A percentile compares a stretch with the other conserved stretches of the same genome.
phyloP scores from a whole-genome alignment of 2,113 vertebrate species.

The Actinemys pallida region DNA sequence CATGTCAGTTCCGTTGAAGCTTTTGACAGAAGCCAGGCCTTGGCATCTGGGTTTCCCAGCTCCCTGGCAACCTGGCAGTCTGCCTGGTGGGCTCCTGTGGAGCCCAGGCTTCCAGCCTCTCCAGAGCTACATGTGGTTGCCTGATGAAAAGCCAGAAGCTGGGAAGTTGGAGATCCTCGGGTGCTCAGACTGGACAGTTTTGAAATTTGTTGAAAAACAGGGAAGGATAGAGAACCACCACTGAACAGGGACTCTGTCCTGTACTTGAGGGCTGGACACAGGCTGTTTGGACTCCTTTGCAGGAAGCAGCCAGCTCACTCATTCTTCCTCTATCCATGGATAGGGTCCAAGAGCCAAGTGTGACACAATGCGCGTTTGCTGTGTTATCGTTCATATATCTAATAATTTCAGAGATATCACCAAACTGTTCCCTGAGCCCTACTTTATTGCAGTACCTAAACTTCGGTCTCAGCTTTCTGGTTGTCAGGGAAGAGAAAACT shows the following conservation, averaged over 20 bases:
- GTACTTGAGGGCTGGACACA: too few species aligned
- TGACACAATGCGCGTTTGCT: not conserved
- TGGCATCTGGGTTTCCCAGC: not conserved
- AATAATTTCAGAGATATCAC: not conserved
- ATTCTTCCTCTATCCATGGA: not conserved
- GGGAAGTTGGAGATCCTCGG: not conserved
- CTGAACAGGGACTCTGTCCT: not conserved
- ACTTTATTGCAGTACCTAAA: not conserved
- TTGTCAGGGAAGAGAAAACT: not conserved
- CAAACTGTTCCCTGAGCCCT: not conserved
- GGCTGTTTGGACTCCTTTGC: not conserved
- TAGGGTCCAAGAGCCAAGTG: not conserved
- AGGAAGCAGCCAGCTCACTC: not conserved
- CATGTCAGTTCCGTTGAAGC: not conserved
- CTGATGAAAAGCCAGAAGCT: not conserved
- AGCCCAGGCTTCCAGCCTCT: not conserved
- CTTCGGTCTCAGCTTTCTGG: conserved; percentile 7
- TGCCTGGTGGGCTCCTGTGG: not conserved
- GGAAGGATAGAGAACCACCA: not conserved
- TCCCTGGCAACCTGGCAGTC: not conserved
- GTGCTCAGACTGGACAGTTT: not conserved
- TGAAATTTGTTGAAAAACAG: not conserved
- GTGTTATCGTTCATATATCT: fast-evolving
- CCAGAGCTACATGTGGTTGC: not conserved
- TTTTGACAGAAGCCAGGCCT: not conserved